Evolutionary conservation across 2,888 invertebrate genomes (phyloP).

Genomic region (Dicyrtomina minuta): DNA sequence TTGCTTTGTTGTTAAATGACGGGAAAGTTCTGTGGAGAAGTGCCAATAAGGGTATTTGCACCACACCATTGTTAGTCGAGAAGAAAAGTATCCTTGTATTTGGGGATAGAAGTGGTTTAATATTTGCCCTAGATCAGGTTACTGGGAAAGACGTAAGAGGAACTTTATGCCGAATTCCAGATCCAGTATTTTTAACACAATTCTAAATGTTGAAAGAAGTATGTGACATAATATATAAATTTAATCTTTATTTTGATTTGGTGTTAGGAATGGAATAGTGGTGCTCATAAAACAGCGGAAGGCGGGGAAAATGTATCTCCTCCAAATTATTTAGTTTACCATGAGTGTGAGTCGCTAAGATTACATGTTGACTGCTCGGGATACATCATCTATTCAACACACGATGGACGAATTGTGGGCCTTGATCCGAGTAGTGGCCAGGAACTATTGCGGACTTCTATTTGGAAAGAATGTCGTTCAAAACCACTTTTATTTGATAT

Average conservation of each 20-base stretch:
- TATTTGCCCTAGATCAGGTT: conserved; percentile 14
- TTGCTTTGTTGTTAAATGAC: too few relatives aligned
- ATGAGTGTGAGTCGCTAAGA: not conserved
- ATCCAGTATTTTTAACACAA: not conserved
- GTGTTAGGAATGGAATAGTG: too few relatives aligned
- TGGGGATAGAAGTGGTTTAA: conserved; percentile 12
- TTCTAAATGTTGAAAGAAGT: not conserved
- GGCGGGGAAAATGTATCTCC: not conserved
- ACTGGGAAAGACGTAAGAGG: conserved; percentile 8
- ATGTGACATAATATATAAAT: not conserved
- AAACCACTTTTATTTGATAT: not conserved
- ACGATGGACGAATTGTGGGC: not conserved
- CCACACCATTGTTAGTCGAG: not conserved
- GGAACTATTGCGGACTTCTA: not conserved
- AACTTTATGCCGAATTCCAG: not conserved
- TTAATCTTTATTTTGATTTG: not conserved
- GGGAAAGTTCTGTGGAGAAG: not conserved
- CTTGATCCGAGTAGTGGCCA: not conserved
- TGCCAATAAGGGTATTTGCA: not conserved
- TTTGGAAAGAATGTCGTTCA: not conserved
- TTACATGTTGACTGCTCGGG: not conserved
- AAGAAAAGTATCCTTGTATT: not conserved
- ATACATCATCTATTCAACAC: not conserved
- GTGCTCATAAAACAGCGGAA: not conserved
- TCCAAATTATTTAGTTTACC: conserved; percentile 12